phyloP scores from a whole-genome alignment of 2,888 invertebrate genomes.

The Embidobia sp. region DNA sequence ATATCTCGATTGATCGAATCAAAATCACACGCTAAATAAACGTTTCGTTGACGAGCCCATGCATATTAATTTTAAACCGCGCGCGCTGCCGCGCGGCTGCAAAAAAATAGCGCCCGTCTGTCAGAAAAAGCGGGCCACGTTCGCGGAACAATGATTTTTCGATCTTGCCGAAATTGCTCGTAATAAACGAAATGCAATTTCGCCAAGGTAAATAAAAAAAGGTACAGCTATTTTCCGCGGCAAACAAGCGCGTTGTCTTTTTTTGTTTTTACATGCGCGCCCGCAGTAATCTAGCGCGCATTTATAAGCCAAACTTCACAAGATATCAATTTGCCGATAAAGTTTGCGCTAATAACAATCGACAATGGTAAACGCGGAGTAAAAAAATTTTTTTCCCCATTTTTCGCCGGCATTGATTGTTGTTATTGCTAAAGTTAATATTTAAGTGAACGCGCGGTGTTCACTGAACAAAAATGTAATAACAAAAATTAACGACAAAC shows the following conservation, averaged over 20 bases:
- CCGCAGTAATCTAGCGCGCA: slow-evolving; percentile 37
- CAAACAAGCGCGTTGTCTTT: slow-evolving; percentile 42
- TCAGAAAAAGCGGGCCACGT: slow-evolving; percentile 61
- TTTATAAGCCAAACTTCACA: slow-evolving; percentile 45
- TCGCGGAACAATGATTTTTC: slow-evolving; percentile 78
- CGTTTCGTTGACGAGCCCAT: slow-evolving; percentile 78
- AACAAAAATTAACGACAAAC: slow-evolving; percentile 19
- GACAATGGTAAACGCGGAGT: slow-evolving; percentile 1
- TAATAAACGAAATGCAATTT: slow-evolving; percentile 75
- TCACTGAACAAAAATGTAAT: slow-evolving; percentile 10
- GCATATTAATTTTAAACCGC: slow-evolving; percentile 81
- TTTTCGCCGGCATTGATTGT: slow-evolving; percentile 21
- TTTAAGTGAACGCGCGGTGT: background rate
- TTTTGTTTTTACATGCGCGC: slow-evolving; percentile 39
- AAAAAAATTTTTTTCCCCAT: background rate
- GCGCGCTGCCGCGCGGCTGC: slow-evolving; percentile 62
- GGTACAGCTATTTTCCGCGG: slow-evolving; percentile 45
- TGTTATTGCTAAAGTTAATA: slow-evolving; percentile 33
- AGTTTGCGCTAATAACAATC: slow-evolving; percentile 34
- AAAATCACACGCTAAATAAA: slow-evolving; percentile 81
- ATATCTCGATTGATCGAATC: slow-evolving; percentile 81
- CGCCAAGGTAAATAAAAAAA: slow-evolving; percentile 61
- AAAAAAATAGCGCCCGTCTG: slow-evolving; percentile 72
- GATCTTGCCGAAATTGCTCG: slow-evolving; percentile 72
- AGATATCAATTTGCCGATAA: slow-evolving; percentile 46